phyloP scores from a whole-genome alignment of 2,113 vertebrate species.

The Meleagris gallopavo region DNA sequence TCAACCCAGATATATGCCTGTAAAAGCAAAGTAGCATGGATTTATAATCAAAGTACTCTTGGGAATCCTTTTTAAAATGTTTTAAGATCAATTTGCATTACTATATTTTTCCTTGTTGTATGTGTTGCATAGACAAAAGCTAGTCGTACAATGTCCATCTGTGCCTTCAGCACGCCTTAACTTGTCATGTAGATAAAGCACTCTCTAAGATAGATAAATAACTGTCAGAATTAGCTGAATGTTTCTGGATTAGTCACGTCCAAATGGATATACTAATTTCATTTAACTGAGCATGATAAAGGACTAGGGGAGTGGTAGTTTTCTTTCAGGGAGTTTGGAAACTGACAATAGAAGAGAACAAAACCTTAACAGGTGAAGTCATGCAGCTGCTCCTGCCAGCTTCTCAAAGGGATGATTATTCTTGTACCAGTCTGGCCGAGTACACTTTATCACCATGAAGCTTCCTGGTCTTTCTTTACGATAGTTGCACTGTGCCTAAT shows the following conservation, averaged over 20 bases:
- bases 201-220: too few species aligned
- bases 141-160: neutral
- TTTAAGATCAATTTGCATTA: neutral
- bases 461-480: neutral
- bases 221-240: rapidly evolving
- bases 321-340: neutral
- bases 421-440: neutral
- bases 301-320: neutral
- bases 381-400: neutral
- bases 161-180: neutral
- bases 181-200: neutral
- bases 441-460: neutral
- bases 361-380: neutral
- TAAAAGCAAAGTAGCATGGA: neutral
- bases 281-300: neutral
- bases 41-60: neutral
- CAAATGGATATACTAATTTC: neutral
- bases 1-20: neutral
- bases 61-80: neutral
- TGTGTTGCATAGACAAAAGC: neutral
- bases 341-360: neutral
- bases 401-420: neutral
- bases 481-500: neutral
- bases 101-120: neutral
- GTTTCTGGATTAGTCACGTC: neutral